Base-by-base conservation (phyloP, 2,888 invertebrate genomes). In the Meandrusa payeni region DNA sequence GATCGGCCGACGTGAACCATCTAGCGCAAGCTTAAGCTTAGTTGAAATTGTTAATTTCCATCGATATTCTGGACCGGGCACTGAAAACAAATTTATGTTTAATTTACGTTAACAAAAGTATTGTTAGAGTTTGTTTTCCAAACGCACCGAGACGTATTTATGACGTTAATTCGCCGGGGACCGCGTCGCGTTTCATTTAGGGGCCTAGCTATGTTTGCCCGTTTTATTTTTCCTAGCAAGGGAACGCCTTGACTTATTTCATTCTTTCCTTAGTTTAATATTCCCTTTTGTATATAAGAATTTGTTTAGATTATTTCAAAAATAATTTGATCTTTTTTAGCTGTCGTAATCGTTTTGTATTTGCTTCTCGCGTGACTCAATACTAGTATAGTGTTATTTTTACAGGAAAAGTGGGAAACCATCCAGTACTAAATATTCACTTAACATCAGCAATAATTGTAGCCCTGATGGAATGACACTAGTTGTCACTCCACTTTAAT, bases 131-230 rank as follows among this genome's bases (percentile, higher is more conserved):
- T 27, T 10, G 9, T 23, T 28, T 27, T 20, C 9, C 4, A n/a
- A 20, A 15, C 7, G 19, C 20, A 13, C 22, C 26, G 22, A 28
- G 22, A 9, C 13, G 13, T 39, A 39, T 39, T 39, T 39, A 29
- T 29, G 22, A 39, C 23, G 15, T 15, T 39, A 22, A 29, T 39
- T 23, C 29, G 12, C 20, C 5, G 10, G 29, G 29, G 28, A 26
- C 29, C 13, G 15, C 12, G 22, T 29, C 29, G 10, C 22, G 29
- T 29, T 29, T 39, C 29, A 39, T 39, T 39, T 23, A 39, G 4
- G 22, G 29, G 17, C 20, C 6, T 5, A 5, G n/a, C 3, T 2
- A 13, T 3, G 22, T 29, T 15, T 23, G 4, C 9, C 7, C 13
- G 6, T 13, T 22, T 12, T 29, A 6, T 28, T 13, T 15, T 29